phyloP scores from a whole-genome alignment of 2,888 invertebrate species.

The Lysandra coridon region DNA sequence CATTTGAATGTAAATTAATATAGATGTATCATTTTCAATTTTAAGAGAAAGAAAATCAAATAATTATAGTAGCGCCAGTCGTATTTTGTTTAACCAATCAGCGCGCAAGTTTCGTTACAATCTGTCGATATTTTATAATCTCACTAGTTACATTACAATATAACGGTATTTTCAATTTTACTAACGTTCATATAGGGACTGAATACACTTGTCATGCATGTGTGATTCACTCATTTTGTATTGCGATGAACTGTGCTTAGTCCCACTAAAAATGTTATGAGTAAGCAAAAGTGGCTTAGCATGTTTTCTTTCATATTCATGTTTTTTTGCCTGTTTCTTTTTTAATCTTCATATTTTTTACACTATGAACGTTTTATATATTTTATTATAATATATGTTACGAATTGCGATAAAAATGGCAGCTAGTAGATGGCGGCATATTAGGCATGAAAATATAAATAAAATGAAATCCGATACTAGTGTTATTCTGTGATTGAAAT shows the following conservation, averaged over 20 bases:
- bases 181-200: slow-evolving; percentile 24
- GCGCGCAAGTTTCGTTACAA: too few species aligned
- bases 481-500: neutral
- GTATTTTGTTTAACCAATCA: too few species aligned
- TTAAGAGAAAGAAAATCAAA: too few species aligned
- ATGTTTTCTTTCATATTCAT: slow-evolving; percentile 2
- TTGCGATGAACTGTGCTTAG: neutral
- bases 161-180: neutral
- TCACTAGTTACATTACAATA: neutral
- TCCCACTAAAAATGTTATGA: neutral
- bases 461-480: neutral
- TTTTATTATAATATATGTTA: too few species aligned
- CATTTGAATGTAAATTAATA: too few species aligned
- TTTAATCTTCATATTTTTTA: neutral
- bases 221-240: neutral
- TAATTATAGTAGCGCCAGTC: too few species aligned
- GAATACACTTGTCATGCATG: slow-evolving; percentile 23
- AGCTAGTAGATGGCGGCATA: neutral
- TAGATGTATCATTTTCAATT: too few species aligned
- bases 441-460: neutral
- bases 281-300: slow-evolving; percentile 25
- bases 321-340: neutral
- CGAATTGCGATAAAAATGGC: neutral
- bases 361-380: neutral
- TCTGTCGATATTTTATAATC: neutral